phyloP scores from a whole-genome alignment of 2,888 invertebrate species.

The Conops quadrifasciatus region DNA sequence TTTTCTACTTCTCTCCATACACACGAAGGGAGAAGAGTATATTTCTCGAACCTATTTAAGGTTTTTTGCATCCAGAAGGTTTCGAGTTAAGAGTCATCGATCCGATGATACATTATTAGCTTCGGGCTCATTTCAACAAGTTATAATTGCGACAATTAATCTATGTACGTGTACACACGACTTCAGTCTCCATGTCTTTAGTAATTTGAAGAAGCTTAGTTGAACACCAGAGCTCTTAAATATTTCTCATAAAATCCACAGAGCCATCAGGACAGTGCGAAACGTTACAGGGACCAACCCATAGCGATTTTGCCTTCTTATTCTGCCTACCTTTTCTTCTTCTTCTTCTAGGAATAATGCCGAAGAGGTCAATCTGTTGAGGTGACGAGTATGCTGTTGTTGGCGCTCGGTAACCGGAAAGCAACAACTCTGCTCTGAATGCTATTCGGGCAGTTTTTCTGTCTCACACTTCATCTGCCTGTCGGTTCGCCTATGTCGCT shows the following conservation, averaged over 20 bases:
- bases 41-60: too few relatives aligned
- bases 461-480: not conserved
- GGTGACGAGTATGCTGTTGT: slow-evolving; percentile 26
- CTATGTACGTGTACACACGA: too few relatives aligned
- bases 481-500: not conserved
- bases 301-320: slow-evolving; percentile 7
- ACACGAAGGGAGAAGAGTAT: too few relatives aligned
- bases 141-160: too few relatives aligned
- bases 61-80: too few relatives aligned
- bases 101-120: too few relatives aligned
- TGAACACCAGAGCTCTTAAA: slow-evolving; percentile 7
- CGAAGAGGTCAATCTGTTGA: slow-evolving; percentile 34
- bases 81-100: too few relatives aligned
- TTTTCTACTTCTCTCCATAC: slow-evolving; percentile 40
- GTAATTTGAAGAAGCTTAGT: too few relatives aligned
- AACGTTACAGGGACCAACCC: slow-evolving; percentile 17
- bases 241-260: slow-evolving; percentile 22
- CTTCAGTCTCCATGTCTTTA: too few relatives aligned
- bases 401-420: not conserved
- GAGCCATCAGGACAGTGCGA: slow-evolving; percentile 18
- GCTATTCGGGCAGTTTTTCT: too few relatives aligned
- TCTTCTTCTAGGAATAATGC: slow-evolving; percentile 23
- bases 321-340: not conserved
- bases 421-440: too few relatives aligned
- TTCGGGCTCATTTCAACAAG: too few relatives aligned